Base-by-base conservation (phyloP, 2,888 invertebrate species). In the Agapostemon virescens region DNA sequence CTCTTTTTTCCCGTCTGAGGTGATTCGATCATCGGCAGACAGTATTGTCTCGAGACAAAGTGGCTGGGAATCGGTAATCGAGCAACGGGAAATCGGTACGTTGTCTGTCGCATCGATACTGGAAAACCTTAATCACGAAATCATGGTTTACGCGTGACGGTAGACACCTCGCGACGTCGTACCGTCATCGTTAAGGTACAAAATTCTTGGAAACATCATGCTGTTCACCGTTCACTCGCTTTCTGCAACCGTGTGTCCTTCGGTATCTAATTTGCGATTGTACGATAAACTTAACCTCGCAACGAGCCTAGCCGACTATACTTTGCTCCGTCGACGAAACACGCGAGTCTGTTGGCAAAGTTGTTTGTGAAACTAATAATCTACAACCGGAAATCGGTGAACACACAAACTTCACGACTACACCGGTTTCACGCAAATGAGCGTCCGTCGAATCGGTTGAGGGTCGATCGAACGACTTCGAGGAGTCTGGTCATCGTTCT, bases 1-100 rank as follows among this genome's bases (percentile, higher is more conserved):
- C 78, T 85, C 75, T 83, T 82, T 86, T 87, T 85, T 75, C 78
- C 81, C 11, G 82, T 83, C 72, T 81, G 77, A 89, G 86, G 89
- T 89, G 86, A 85, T 82, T 70, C 52, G 40, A 45, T 33, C 33
- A n/a, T 52, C 33, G 33, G 69, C 74, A 23, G 67, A 68, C 71
- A 38, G n/a, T 9, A n/a, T 36, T 36, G 71, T 36, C 38, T 26
- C 49, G 23, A 42, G 45, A 33, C 42, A 79, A 64, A 58, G 67
- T 73, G 74, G 72, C 40, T 67, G 70, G 79, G 64, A 69, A 81
- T 40, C 67, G 49, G 36, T 73, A 77, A 69, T 72, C 40, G 30
- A 68, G 77, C 72, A 77, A 69, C 73, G 76, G 66, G 63, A 79
- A 42, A 73, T 70, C 69, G 72, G 45, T 49, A 23, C 52, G 26